Evolutionary conservation across 2,888 invertebrate genomes (phyloP).

Genomic region (Troides helena): DNA sequence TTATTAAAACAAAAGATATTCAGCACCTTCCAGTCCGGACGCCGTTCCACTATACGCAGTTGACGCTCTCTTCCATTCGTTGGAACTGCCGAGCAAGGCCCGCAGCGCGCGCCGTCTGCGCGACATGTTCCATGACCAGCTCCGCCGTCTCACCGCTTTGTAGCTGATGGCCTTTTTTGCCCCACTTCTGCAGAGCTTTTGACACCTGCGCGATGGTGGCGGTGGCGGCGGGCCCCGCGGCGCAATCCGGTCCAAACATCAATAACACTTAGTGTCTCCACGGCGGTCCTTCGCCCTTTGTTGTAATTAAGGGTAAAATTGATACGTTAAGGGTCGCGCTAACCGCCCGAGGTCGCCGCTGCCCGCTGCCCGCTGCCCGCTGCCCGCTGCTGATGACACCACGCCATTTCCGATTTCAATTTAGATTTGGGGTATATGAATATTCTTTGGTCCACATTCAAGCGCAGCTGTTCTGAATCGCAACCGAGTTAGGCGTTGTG

Average conservation of each 20-base stretch:
- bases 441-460: conserved; percentile 1
- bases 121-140: conserved; percentile 49
- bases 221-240: conserved; percentile 43
- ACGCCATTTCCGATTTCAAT: conserved; percentile 35
- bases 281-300: conserved; percentile 45
- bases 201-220: conserved; percentile 63
- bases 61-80: too few species aligned
- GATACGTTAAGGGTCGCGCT: conserved; percentile 57
- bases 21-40: too few species aligned
- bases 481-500: too few species aligned
- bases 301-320: conserved; percentile 67
- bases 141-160: conserved; percentile 54
- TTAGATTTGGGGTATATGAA: conserved; percentile 33
- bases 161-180: conserved; percentile 75
- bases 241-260: conserved; percentile 61
- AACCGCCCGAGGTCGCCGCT: not conserved
- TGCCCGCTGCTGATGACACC: conserved; percentile 22
- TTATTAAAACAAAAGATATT: too few species aligned
- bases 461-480: too few species aligned
- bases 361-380: conserved; percentile 28
- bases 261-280: conserved; percentile 65
- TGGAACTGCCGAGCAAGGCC: too few species aligned
- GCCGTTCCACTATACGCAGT: too few species aligned
- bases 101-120: not conserved
- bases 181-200: conserved; percentile 66